A percentile compares a stretch with the other conserved stretches of the same genome.
These are phyloP conservation scores for Perognathus longimembris DNA, from an alignment of 2,113 vertebrate species.

Conservation along the genomic window DNA sequence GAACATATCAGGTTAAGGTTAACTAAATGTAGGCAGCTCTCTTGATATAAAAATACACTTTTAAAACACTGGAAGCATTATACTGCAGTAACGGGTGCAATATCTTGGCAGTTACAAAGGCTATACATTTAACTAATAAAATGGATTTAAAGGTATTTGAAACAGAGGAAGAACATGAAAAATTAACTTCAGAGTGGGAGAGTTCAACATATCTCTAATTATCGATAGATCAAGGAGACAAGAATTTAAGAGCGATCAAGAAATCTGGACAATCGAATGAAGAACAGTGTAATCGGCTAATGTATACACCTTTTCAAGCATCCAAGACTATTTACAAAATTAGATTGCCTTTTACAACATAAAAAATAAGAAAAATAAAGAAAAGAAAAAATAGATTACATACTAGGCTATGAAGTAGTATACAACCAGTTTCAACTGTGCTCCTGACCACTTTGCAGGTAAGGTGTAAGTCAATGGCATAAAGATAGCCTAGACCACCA, in stretches of 20 bases:
- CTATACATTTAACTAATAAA: neutral
- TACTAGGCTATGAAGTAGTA: neutral
- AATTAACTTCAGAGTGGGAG: neutral
- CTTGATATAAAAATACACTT: constrained; percentile 25
- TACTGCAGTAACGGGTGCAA: neutral
- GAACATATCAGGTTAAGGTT: neutral
- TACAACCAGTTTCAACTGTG: neutral
- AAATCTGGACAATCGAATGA: neutral
- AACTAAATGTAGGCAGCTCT: neutral
- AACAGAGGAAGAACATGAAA: constrained; percentile 40
- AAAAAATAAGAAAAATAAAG: neutral
- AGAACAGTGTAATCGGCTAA: neutral
- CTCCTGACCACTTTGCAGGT: neutral
- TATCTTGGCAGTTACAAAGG: neutral
- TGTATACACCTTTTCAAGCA: neutral
- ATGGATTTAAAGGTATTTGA: constrained; percentile 24
- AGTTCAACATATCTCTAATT: neutral
- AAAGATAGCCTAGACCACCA: neutral
- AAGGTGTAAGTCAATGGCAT: neutral
- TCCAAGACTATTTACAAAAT: neutral
- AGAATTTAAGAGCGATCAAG: constrained; percentile 1
- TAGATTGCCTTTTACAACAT: neutral
- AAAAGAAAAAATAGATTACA: neutral
- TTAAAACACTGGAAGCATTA: neutral
- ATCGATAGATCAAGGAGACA: neutral